Base-by-base conservation (phyloP, 2,113 vertebrate genomes). In the Turnix velox region DNA sequence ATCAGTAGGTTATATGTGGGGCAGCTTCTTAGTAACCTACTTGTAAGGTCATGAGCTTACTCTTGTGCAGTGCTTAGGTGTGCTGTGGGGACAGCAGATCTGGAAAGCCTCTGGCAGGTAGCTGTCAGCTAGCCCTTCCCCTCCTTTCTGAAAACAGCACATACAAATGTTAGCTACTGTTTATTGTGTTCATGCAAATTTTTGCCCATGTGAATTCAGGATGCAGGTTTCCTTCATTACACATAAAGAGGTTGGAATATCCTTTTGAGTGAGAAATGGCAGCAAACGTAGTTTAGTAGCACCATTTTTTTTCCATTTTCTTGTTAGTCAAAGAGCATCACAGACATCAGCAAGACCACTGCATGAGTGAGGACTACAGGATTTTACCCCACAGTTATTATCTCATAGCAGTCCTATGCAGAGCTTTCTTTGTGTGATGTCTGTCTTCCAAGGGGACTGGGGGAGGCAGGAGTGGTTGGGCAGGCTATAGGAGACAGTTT, bases 391-490 rank as follows among this genome's bases (percentile, higher is more conserved):
- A 24, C 31, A 77, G 83, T 68, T 92, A 79, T 48, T 72, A 27
- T n/a, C 30, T 58, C 0, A 0, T n/a, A 18, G 12, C 45, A 45
- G 0, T 67, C 31, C n/a, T 35, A 0, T 0, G 1, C 48, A 51
- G n/a, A 54, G 25, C 35, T 75, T 80, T 17, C 71, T 80, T 71
- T 91, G 72, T 27, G 6, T 72, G 40, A 1, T 71, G 0, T 19
- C 39, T 78, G 48, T 33, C 63, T 83, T 63, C 62, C 18, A 5
- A 20, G n/a, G 45, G 40, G 46, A 9, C 28, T 11, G 4, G 3
- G 45, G 23, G 35, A 33, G 24, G 31, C 9, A 33, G 61, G 51
- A 25, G 22, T 1, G 1, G 13, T 17, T 68, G 61, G 84, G 49
- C 19, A 33, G 63, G 63, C 59, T 12, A 1, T 18, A 42, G 78